A percentile compares a stretch with the other conserved stretches of the same genome.
Conservation (phyloP, 2,888 invertebrate species). For the Heliconius sara region DNA sequence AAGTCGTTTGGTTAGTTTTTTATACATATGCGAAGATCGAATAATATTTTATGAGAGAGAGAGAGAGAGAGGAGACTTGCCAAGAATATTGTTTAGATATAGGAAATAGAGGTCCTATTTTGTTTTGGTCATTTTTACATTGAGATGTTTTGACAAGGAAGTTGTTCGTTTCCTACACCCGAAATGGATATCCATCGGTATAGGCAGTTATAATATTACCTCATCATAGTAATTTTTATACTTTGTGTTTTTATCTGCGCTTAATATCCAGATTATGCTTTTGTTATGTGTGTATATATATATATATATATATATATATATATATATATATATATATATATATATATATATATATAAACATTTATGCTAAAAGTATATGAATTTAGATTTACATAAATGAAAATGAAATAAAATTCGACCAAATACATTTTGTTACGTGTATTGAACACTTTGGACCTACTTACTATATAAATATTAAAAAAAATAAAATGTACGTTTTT, state of each 20-base stretch:
- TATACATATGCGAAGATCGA: background rate
- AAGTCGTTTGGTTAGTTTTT: background rate
- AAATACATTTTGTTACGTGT: no score
- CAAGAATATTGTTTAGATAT: background rate
- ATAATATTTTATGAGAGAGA: background rate
- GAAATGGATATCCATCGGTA: background rate
- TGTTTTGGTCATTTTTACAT: background rate
- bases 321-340: no score
- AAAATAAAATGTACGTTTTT: no score
- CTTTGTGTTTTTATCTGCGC: background rate
- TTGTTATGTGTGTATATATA: no score
- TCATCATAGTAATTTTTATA: background rate
- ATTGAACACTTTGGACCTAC: no score
- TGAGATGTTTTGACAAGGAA: conserved; percentile 8
- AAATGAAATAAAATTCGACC: no score
- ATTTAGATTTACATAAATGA: no score
- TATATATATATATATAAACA: no score
- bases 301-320: no score
- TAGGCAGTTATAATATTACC: background rate
- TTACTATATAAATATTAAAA: no score
- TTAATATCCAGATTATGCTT: background rate
- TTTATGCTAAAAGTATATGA: no score
- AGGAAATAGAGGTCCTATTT: background rate
- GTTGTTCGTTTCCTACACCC: conserved; percentile 7
- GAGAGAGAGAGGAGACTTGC: background rate